These are phyloP conservation scores for Pseudoips prasinana DNA, from an alignment of 2,888 invertebrate genomes.

Conservation along the genomic window DNA sequence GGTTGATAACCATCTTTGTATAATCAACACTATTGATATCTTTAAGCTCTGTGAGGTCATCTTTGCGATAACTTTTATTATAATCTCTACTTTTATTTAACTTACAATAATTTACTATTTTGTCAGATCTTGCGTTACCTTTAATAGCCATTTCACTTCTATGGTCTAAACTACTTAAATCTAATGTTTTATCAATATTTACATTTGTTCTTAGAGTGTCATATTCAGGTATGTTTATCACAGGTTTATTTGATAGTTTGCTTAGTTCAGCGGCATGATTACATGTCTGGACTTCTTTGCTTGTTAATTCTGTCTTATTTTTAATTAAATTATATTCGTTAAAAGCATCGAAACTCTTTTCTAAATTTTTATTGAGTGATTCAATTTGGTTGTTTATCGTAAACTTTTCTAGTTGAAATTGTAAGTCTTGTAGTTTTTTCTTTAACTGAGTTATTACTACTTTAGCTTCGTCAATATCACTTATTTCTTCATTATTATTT, in stretches of 20 bases:
- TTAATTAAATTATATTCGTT: slow-evolving; percentile 42
- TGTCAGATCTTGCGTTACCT: slow-evolving; percentile 68
- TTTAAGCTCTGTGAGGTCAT: slow-evolving; percentile 38
- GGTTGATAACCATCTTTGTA: slow-evolving; percentile 26
- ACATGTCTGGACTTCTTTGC: slow-evolving; percentile 60
- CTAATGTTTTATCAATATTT: slow-evolving; percentile 62
- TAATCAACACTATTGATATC: slow-evolving; percentile 29
- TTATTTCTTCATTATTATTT: slow-evolving; percentile 67
- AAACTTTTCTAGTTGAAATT: slow-evolving; percentile 65
- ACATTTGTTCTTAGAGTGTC: slow-evolving; percentile 66
- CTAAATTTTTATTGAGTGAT: slow-evolving; percentile 57
- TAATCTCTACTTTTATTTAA: slow-evolving; percentile 76
- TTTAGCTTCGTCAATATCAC: slow-evolving; percentile 66
- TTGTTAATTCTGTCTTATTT: slow-evolving; percentile 49
- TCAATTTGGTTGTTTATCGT: slow-evolving; percentile 62
- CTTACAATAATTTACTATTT: slow-evolving; percentile 78
- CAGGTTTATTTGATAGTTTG: slow-evolving; percentile 61
- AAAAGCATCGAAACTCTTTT: slow-evolving; percentile 46
- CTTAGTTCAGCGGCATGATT: slow-evolving; percentile 47
- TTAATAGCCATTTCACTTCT: slow-evolving; percentile 52
- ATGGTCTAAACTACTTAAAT: slow-evolving; percentile 61
- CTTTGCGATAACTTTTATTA: slow-evolving; percentile 52
- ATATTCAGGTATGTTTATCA: slow-evolving; percentile 70
- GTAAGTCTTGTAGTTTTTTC: slow-evolving; percentile 60
- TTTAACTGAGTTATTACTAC: slow-evolving; percentile 59